Base-by-base conservation (phyloP, 1,140 invertebrate species). In the Adelges cooleyi region DNA sequence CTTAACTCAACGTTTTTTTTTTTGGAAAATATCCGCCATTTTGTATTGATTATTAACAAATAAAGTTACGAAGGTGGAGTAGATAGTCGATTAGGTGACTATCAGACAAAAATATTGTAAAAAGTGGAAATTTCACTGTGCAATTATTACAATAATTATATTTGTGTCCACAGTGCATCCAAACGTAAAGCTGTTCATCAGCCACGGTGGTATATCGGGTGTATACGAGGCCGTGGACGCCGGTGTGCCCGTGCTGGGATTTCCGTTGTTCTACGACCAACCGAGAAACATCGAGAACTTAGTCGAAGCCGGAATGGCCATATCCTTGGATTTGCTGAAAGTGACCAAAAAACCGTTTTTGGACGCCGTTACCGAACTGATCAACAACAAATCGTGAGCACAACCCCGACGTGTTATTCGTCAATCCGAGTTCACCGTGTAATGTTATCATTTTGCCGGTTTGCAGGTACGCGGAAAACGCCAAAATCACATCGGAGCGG, bases 201-300 rank as follows among this genome's bases (percentile, higher is more conserved):
- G 75, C 3, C 79, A 80, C 68, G 76, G 80, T 27, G 80, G 80
- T 23, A 67, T 77, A 38, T 74, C 78, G 50, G 77, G 78, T 36
- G 67, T 76, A 18, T 73, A 77, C 52, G 79, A 80, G 68, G 73
- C 76, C 20, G 71, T 79, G n/a, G 78, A 75, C 69, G 77, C 77
- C 66, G 77, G 76, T 17, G 75, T 79, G 2, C 79, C 79, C 1
- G 67, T 80, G 6, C 67, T 80, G 8, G 76, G 74, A 15, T 73
- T 80, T 56, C 80, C 79, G 3, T 67, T 80, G 17, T 75, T 75
- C 38, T 71, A 70, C 8, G 75, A 77, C 67, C 77, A 78, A 65
- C 67, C 67, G 13, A 67, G 70, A 25, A 80, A 80, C 68, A 74
- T 80, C 10, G 69, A 72, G 22, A 66, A 72, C 68, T 75, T 73